Evolutionary conservation across 2,888 invertebrate genomes (phyloP).

Genomic region (Cryptosula pallasiana): DNA sequence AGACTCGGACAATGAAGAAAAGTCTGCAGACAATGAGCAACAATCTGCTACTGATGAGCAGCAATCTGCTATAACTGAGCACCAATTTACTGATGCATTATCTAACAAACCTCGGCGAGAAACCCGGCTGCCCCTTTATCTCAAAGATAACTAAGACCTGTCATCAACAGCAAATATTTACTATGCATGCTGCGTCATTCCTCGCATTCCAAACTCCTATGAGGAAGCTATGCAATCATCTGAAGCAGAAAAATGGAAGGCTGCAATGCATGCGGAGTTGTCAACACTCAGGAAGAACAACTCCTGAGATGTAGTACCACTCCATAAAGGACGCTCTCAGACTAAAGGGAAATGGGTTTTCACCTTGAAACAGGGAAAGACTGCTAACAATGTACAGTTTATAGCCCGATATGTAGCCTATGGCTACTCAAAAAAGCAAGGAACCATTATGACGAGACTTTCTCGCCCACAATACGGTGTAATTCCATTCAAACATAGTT

Average conservation of each 20-base stretch:
- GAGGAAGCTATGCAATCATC: background rate
- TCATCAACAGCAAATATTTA: too few relatives aligned
- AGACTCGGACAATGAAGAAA: too few relatives aligned
- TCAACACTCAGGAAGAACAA: background rate
- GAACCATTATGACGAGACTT: background rate
- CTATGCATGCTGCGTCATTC: too few relatives aligned
- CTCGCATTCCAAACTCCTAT: background rate
- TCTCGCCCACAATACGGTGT: background rate
- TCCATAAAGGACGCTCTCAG: background rate
- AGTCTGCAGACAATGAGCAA: too few relatives aligned
- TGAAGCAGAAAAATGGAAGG: background rate
- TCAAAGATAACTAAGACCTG: too few relatives aligned
- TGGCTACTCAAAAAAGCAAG: background rate
- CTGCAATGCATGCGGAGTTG: background rate
- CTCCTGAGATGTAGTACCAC: background rate
- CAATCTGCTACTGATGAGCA: too few relatives aligned
- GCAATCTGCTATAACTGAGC: too few relatives aligned
- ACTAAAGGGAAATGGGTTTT: background rate
- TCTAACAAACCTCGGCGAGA: too few relatives aligned
- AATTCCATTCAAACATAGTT: background rate
- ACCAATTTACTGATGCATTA: too few relatives aligned
- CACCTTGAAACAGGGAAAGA: background rate
- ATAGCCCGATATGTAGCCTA: background rate
- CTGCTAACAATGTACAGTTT: background rate
- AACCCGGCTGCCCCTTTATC: too few relatives aligned